Base-by-base conservation (phyloP, 2,797 vertebrate genomes). In the Poecile montanus region DNA sequence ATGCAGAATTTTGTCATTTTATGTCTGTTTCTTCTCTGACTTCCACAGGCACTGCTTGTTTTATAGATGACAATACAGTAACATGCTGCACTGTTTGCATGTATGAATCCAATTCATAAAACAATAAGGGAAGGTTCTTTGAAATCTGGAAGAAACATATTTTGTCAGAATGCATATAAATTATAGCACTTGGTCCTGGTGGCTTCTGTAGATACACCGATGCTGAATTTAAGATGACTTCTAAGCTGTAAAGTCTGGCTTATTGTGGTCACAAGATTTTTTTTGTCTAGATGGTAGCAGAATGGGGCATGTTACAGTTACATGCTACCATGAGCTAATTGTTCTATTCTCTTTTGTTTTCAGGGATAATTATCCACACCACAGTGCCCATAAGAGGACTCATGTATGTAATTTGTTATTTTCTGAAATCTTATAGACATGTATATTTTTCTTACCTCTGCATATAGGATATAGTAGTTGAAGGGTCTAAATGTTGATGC, bases 331-430 rank as follows among this genome's bases (percentile, higher is more conserved):
- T 86, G 65, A 48, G 88, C 67, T 84, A 84, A 85, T 77, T 72
- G 19, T 36, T 78, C 30, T 91, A 4, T n/a, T 85, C 42, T 95
- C 32, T 56, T 97, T 92, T 95, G 57, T 62, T 85, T 94, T 73
- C 93, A 97, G 97, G 77, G 10, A 25, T 56, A 83, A 34, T 80
- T 86, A 65, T 65, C 30, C 45, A 93, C 70, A 51, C 91, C 74
- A 66, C 74, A 8, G 8, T 15, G 32, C 26, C 67, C 51, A 0
- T 38, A 54, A 19, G 57, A 61, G 8, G 77, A 17, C 12, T 79
- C 60, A 27, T 4, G 96, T 97, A 97, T 66, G 95, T 97, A 93
- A 77, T 48, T 63, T 92, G 40, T 68, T 93, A 51, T 71, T 61
- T 87, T 91, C 54, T 32, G 15, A 42, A 51, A 51, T 27, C 18